Conservation (phyloP, 2,888 invertebrate genomes). For the Tenthredo livida region DNA sequence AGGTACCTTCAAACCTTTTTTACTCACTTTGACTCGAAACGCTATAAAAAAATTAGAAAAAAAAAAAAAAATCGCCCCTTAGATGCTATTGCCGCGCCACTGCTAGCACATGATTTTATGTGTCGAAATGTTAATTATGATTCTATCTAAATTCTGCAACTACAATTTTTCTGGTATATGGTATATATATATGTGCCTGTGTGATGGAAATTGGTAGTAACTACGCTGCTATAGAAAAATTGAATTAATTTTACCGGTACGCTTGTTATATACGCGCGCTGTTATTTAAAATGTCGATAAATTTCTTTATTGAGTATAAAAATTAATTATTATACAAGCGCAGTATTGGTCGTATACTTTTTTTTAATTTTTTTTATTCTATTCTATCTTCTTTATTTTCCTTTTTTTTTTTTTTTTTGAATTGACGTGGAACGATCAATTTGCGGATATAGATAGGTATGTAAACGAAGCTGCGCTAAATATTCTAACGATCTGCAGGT, state of each 20-base stretch:
- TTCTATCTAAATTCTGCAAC: conserved; percentile 36
- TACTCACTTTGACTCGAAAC: not conserved
- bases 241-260: not conserved
- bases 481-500: not conserved
- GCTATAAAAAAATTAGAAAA: not conserved
- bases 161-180: conserved; percentile 7
- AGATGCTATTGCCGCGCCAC: conserved; percentile 75
- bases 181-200: conserved; percentile 1
- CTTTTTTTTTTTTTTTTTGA: not conserved
- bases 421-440: not conserved
- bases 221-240: not conserved
- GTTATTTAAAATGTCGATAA: not conserved
- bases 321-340: not conserved
- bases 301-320: not conserved
- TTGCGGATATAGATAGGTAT: not conserved
- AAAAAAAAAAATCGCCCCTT: conserved; percentile 53
- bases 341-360: not conserved
- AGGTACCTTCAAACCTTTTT: conserved; percentile 71
- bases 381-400: not conserved
- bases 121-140: conserved; percentile 3
- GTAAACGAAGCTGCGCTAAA: not conserved
- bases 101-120: conserved; percentile 60
- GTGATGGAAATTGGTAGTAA: not conserved
- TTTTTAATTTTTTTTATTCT: not conserved
- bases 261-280: not conserved